Conservation (phyloP, 2,113 vertebrate species). For the Gobius niger region DNA sequence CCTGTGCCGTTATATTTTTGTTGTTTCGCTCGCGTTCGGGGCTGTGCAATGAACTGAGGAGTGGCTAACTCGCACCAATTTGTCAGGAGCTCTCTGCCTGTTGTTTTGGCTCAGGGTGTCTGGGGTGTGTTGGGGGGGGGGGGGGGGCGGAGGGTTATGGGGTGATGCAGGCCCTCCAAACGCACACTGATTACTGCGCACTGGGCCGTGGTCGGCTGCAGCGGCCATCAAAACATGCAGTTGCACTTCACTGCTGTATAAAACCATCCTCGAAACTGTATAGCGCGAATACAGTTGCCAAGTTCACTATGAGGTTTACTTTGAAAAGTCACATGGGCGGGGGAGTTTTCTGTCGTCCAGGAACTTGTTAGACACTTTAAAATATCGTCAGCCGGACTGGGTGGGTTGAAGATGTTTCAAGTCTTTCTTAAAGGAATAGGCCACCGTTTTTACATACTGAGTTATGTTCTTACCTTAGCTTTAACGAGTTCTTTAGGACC, state of each 20-base stretch:
- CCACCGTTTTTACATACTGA: too few species aligned
- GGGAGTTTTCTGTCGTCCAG: too few species aligned
- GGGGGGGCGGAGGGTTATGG: too few species aligned
- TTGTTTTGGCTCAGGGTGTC: constrained; percentile 54
- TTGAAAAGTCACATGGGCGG: background rate
- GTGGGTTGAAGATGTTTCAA: too few species aligned
- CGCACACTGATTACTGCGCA: constrained; percentile 66
- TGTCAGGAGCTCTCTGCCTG: constrained; percentile 68
- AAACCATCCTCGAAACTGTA: constrained; percentile 40
- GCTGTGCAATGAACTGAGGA: constrained; percentile 73
- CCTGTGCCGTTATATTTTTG: constrained; percentile 59
- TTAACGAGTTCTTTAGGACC: too few species aligned
- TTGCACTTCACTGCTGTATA: constrained; percentile 50
- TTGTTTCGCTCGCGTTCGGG: constrained; percentile 56
- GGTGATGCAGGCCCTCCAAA: constrained; percentile 57
- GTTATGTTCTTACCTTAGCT: too few species aligned
- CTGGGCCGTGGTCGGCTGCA: constrained; percentile 57
- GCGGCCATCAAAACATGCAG: constrained; percentile 59
- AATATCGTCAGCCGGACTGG: too few species aligned
- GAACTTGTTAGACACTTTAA: too few species aligned
- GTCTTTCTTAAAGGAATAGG: too few species aligned
- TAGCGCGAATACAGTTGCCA: constrained; percentile 20
- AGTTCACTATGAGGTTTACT: constrained; percentile 8
- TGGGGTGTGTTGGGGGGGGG: background rate
- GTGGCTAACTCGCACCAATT: constrained; percentile 72